Conservation (phyloP, 2,888 invertebrate genomes). For the Scaeva pyrastri region DNA sequence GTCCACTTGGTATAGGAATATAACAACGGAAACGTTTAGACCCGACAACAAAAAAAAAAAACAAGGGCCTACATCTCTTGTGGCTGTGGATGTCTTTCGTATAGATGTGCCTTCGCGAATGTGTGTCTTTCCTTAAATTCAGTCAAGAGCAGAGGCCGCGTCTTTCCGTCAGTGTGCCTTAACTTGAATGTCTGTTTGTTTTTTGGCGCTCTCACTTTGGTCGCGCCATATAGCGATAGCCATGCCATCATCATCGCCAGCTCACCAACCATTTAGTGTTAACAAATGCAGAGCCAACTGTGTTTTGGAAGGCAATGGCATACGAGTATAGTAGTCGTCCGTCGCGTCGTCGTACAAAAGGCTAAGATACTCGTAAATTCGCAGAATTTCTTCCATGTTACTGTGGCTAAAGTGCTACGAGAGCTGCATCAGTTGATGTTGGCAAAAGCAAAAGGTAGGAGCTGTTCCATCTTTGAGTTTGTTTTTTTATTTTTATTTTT, state of each 20-base stretch:
- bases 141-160: constrained; percentile 24
- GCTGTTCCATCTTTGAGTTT: constrained; percentile 14
- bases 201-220: constrained; percentile 58
- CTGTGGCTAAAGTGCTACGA: constrained; percentile 5
- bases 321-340: no score
- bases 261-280: constrained; percentile 69
- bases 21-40: constrained; percentile 59
- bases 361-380: constrained; percentile 71
- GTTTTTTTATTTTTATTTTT: constrained; percentile 19
- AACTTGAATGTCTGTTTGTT: constrained; percentile 44
- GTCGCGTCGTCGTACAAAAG: no score
- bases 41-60: constrained; percentile 53
- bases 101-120: constrained; percentile 35
- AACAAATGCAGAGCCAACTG: constrained; percentile 68
- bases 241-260: no score
- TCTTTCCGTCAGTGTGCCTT: constrained; percentile 6
- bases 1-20: not conserved
- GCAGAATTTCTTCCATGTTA: constrained; percentile 70
- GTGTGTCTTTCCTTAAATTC: constrained; percentile 70
- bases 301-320: constrained; percentile 45
- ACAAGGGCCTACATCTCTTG: constrained; percentile 3
- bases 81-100: not conserved
- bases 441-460: constrained; percentile 2
- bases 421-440: constrained; percentile 3
- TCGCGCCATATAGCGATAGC: constrained; percentile 18